phyloP scores from a whole-genome alignment of 2,888 invertebrate genomes.

The Listrodromus nycthemerus region DNA sequence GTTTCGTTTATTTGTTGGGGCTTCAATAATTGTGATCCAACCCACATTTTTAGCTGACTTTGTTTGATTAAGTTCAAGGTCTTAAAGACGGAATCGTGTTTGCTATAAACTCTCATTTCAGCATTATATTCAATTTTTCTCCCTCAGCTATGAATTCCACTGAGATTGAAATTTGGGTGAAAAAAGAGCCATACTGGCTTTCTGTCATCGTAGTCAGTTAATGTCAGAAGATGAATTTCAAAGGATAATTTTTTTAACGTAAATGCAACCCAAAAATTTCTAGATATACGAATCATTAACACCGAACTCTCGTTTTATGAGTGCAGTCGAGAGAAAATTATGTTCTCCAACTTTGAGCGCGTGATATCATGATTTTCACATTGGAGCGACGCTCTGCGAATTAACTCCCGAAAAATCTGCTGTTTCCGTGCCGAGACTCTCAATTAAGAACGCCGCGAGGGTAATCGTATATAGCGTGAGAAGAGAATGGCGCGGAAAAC shows the following conservation, averaged over 20 bases:
- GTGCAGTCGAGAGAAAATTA: background rate
- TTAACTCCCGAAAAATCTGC: constrained; percentile 6
- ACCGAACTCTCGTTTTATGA: background rate
- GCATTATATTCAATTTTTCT: background rate
- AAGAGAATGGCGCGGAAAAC: constrained; percentile 18
- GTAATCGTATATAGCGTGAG: constrained; percentile 6
- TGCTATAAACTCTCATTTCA: background rate
- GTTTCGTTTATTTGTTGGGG: too few relatives aligned
- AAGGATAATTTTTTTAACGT: too few relatives aligned
- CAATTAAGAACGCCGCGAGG: constrained; percentile 17
- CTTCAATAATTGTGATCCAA: too few relatives aligned
- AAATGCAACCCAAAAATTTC: too few relatives aligned
- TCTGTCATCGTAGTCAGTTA: too few relatives aligned
- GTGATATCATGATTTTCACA: background rate
- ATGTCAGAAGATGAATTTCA: too few relatives aligned
- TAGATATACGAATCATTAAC: background rate
- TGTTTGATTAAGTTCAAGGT: background rate
- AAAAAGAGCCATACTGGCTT: too few relatives aligned
- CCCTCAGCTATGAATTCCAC: too few relatives aligned
- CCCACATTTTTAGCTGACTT: too few relatives aligned
- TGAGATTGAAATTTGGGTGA: too few relatives aligned
- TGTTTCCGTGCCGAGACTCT: constrained; percentile 1
- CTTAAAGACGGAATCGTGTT: background rate
- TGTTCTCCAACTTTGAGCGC: background rate
- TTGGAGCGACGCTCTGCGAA: background rate